Conservation (phyloP, 2,797 vertebrate species). For the Gorsachius magnificus region DNA sequence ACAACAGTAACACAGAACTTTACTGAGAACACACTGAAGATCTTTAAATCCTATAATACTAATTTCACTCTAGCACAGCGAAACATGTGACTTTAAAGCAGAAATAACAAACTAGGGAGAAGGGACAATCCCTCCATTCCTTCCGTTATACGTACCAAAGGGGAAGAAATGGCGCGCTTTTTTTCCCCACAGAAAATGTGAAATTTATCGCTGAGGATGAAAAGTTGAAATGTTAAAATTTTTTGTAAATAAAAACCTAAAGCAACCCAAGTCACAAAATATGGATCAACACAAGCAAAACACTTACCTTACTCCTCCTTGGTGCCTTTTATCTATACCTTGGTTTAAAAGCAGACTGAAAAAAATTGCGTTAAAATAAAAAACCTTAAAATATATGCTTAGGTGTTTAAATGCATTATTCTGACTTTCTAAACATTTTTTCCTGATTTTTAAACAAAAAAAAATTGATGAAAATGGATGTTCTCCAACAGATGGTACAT, state of each 20-base stretch:
- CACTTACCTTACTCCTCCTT: not conserved
- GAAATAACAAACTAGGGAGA: not conserved
- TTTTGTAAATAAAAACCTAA: not conserved
- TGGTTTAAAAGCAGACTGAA: not conserved
- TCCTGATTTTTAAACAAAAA: not conserved
- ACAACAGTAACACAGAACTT: not conserved
- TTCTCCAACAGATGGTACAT: not conserved
- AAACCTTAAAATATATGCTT: not conserved
- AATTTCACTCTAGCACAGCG: not conserved
- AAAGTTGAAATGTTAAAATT: not conserved
- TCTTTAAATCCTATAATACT: not conserved
- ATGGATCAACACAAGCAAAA: not conserved
- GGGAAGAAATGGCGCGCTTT: not conserved
- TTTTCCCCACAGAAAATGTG: not conserved
- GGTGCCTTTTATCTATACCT: not conserved
- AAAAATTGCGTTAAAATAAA: not conserved
- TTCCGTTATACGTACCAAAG: not conserved
- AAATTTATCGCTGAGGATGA: not conserved
- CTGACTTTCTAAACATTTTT: not conserved
- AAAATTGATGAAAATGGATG: not conserved
- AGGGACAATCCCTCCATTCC: not conserved
- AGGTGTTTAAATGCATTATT: not conserved
- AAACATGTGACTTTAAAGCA: not conserved
- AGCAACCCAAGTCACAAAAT: not conserved
- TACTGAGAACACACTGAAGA: not conserved